phyloP scores from a whole-genome alignment of 23 tunicate genomes.

The Botrylloides violaceus region DNA sequence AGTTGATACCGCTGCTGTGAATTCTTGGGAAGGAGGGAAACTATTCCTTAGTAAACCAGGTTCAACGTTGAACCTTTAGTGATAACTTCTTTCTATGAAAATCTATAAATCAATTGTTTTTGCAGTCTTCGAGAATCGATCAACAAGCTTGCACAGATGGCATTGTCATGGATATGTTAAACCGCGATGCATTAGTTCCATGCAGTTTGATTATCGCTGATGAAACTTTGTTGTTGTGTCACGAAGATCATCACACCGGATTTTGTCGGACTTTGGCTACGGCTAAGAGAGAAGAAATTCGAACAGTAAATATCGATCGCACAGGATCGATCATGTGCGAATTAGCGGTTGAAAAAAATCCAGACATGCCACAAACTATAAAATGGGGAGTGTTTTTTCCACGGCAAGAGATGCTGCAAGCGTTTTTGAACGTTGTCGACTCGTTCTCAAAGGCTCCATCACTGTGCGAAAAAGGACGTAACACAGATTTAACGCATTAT shows the following conservation, averaged over 20 bases:
- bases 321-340: neutral
- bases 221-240: constrained; percentile 5
- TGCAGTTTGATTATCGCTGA: constrained; percentile 17
- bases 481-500: neutral
- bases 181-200: constrained; percentile 21
- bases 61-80: too few species aligned
- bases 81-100: too few species aligned
- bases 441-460: constrained; percentile 18
- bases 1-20: too few species aligned
- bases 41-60: too few species aligned
- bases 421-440: neutral
- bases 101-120: neutral
- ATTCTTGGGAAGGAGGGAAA: too few species aligned
- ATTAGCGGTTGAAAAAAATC: neutral
- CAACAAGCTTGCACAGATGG: neutral
- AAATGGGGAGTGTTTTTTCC: constrained; percentile 22
- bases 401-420: neutral
- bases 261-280: constrained; percentile 25
- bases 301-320: neutral
- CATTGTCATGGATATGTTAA: constrained; percentile 7
- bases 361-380: neutral
- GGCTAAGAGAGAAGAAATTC: neutral
- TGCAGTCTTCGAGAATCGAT: constrained; percentile 1
- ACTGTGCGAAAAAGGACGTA: neutral
- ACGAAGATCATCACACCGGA: constrained; percentile 26